Conservation (phyloP, 2,797 vertebrate species). For the Peromyscus eremicus region DNA sequence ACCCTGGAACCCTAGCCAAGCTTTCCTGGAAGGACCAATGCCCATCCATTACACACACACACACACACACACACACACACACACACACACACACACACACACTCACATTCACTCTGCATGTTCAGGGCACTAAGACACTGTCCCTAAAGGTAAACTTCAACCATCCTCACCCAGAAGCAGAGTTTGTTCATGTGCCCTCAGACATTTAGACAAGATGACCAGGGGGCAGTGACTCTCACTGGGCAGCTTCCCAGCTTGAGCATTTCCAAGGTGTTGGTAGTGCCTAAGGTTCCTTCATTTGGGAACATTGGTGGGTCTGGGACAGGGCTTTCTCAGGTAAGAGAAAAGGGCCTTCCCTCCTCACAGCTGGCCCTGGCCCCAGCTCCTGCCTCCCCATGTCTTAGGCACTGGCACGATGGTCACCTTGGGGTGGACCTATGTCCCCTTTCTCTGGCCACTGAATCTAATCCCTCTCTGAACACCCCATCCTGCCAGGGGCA, state of each 20-base stretch:
- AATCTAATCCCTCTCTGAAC: slow-evolving; percentile 39
- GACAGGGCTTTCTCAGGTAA: slow-evolving; percentile 56
- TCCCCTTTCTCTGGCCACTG: slow-evolving; percentile 69
- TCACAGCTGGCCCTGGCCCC: neutral
- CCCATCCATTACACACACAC: neutral
- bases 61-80: neutral
- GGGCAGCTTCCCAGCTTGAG: neutral
- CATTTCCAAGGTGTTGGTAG: slow-evolving; percentile 40
- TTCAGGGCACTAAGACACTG: slow-evolving; percentile 42
- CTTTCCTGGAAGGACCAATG: slow-evolving; percentile 67
- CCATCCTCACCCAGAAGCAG: slow-evolving; percentile 31
- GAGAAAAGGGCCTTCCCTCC: slow-evolving; percentile 19
- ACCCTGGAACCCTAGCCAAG: slow-evolving; percentile 47
- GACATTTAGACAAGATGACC: neutral
- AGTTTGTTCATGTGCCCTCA: slow-evolving; percentile 1
- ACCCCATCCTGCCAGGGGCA: slow-evolving; percentile 26
- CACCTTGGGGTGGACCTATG: slow-evolving; percentile 23
- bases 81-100: too few relatives aligned
- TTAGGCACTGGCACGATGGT: slow-evolving; percentile 79
- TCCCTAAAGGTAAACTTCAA: neutral
- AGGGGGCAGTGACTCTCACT: neutral
- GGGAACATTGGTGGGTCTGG: neutral
- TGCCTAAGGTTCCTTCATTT: slow-evolving; percentile 54
- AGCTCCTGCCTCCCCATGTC: slow-evolving; percentile 58
- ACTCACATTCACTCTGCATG: slow-evolving; percentile 24